phyloP scores from a whole-genome alignment of 2,113 vertebrate genomes.

The Petroica traversi region DNA sequence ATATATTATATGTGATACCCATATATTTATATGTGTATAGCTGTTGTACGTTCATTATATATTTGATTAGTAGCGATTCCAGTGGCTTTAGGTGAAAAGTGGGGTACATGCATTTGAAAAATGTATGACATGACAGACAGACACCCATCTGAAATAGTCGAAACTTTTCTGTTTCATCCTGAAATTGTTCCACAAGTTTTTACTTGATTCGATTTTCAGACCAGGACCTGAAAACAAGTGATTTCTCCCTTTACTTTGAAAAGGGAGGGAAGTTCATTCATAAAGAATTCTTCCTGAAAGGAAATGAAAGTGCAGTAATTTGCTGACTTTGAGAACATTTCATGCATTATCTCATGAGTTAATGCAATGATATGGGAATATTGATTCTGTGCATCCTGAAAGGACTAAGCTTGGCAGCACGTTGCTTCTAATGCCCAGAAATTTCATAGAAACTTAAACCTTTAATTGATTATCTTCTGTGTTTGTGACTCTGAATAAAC shows the following conservation, averaged over 20 bases:
- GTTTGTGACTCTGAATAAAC: conserved; percentile 1
- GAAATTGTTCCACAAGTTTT: neutral
- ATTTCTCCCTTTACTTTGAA: neutral
- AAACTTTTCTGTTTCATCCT: neutral
- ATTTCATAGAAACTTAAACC: conserved; percentile 40
- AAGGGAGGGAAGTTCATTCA: neutral
- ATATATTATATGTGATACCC: too few relatives aligned
- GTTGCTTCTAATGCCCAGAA: conserved; percentile 1
- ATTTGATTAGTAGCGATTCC: neutral
- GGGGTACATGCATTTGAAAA: neutral
- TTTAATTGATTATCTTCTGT: conserved; percentile 30
- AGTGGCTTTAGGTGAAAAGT: neutral
- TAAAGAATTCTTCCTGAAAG: neutral
- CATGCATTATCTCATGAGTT: conserved; percentile 15
- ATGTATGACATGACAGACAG: neutral
- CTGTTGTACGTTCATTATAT: neutral
- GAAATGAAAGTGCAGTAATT: neutral
- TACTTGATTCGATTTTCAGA: neutral
- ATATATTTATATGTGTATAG: neutral
- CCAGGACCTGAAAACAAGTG: neutral
- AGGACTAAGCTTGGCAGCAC: neutral
- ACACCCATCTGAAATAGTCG: neutral
- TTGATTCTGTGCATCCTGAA: conserved; percentile 34
- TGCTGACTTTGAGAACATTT: conserved; percentile 13
- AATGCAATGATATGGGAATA: neutral